Conservation (phyloP, 1,140 invertebrate species). For the Papilio polytes region DNA sequence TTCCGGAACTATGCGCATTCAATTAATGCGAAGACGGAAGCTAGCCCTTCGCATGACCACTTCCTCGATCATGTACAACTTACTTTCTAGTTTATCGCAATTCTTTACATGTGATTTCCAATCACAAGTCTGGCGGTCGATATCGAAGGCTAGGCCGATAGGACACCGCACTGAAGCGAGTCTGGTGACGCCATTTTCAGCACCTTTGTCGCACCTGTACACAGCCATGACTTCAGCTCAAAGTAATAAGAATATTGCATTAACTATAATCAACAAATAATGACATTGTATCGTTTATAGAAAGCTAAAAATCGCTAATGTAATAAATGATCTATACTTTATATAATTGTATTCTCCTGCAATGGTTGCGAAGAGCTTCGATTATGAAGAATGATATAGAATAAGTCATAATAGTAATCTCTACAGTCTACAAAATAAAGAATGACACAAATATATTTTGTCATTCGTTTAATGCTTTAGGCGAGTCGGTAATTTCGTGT, state of each 20-base stretch:
- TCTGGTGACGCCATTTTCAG: conserved; percentile 92
- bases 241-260: conserved; percentile 14
- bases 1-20: conserved; percentile 42
- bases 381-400: not conserved
- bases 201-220: conserved; percentile 94
- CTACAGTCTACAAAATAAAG: not conserved
- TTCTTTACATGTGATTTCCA: conserved; percentile 98
- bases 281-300: not conserved
- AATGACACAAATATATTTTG: not conserved
- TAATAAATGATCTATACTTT: no score
- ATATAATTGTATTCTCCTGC: not conserved
- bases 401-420: not conserved
- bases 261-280: not conserved
- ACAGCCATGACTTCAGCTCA: conserved; percentile 71
- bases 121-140: conserved; percentile 97
- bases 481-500: not conserved
- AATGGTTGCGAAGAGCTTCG: not conserved
- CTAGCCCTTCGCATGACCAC: conserved; percentile 73
- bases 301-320: not conserved
- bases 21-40: conserved; percentile 53
- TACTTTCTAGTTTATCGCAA: conserved; percentile 96
- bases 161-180: conserved; percentile 95
- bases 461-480: conserved; percentile 2
- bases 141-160: conserved; percentile 96
- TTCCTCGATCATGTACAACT: conserved; percentile 84